Base-by-base conservation (phyloP, 2,113 vertebrate genomes). In the Hiodon alosoides region DNA sequence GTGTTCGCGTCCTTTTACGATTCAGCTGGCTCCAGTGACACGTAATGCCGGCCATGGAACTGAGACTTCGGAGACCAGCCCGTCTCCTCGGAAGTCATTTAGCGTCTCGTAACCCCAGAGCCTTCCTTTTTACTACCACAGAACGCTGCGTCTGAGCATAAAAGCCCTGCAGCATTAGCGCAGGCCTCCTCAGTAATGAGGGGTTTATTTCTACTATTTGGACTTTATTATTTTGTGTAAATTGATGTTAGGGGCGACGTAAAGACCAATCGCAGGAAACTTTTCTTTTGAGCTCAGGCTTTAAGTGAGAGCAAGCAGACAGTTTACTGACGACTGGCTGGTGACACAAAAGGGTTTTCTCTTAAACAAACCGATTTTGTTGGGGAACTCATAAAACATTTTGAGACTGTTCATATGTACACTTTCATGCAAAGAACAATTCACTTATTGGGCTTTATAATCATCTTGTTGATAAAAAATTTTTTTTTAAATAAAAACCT, bases 1-100 rank as follows among this genome's bases (percentile, higher is more conserved):
- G 82, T 88, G 87, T 88, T 88, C 81, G 87, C 84, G 81, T 69
- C 85, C 79, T 81, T 90, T 90, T 90, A 90, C 80, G 85, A 83
- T 82, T 84, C 79, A 78, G 59, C 87, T 83, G 89, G 87, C 89
- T 89, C 89, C 88, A 86, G 86, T 84, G 86, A 86, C 83, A 83
- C 78, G 83, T 80, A 78, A 81, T 71, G 46, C 77, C 64, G 85
- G 79, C 81, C 83, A 77, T 75, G 76, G 76, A 60, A 14, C 69
- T 3, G 59, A 11, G 50, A 9, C 53, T 16, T 3, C n/a, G 79
- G 79, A 81, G 83, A 83, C 72, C 80, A 52, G 67, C 66, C 71
- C 77, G 83, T 83, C 84, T 89, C 86, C 86, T 86, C 84, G 81
- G 75, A 17, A 84, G 81, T 78, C 54, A 79, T 82, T 85, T 84